Evolutionary conservation across 2,888 invertebrate species (phyloP).

Genomic region (Noctua janthina): DNA sequence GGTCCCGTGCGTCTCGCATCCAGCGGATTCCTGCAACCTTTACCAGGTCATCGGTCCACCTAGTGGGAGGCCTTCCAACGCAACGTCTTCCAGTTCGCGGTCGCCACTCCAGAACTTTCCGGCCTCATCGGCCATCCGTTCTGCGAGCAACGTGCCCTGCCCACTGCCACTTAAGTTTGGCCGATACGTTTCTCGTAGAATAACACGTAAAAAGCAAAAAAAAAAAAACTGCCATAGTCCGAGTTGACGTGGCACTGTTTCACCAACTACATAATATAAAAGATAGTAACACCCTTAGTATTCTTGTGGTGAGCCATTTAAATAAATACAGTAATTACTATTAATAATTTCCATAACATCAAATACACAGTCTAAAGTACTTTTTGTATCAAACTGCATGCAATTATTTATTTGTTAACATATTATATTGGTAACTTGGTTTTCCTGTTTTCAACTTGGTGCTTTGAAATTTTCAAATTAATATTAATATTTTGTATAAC

Average conservation of each 20-base stretch:
- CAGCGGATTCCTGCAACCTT: too few relatives aligned
- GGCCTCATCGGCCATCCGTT: too few relatives aligned
- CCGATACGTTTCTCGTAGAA: neutral
- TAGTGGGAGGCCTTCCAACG: too few relatives aligned
- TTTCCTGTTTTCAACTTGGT: constrained; percentile 79
- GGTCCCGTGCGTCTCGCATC: too few relatives aligned
- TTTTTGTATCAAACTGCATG: constrained; percentile 33
- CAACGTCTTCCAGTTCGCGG: too few relatives aligned
- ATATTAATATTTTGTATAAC: constrained; percentile 59
- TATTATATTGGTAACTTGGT: constrained; percentile 59
- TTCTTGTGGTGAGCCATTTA: constrained; percentile 7
- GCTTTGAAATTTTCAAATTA: constrained; percentile 64
- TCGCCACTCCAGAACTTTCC: too few relatives aligned
- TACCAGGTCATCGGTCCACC: too few relatives aligned
- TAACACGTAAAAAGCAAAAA: neutral
- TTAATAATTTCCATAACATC: constrained; percentile 10
- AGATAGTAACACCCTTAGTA: neutral
- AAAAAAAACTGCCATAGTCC: neutral
- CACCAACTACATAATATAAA: too few relatives aligned
- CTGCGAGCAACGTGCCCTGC: too few relatives aligned
- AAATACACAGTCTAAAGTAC: constrained; percentile 29
- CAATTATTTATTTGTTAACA: constrained; percentile 38
- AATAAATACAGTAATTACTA: constrained; percentile 16
- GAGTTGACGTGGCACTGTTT: neutral
- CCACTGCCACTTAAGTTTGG: too few relatives aligned